Evolutionary conservation across 2,888 invertebrate species (phyloP).

Genomic region (Drosophila meridionalis): DNA sequence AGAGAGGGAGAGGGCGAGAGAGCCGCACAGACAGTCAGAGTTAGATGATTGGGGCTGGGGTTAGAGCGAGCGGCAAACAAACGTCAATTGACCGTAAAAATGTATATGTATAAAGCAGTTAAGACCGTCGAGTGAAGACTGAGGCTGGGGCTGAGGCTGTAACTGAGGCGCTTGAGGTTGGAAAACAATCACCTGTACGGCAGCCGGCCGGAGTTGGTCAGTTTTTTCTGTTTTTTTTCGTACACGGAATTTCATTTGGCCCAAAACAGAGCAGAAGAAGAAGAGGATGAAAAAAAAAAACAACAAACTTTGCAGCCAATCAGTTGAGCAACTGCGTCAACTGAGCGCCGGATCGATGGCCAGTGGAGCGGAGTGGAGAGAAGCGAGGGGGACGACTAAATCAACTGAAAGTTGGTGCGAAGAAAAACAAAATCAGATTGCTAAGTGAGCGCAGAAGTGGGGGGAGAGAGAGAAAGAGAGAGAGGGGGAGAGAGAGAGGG

Average conservation of each 20-base stretch:
- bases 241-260: slow-evolving; percentile 54
- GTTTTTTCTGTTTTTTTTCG: slow-evolving; percentile 3
- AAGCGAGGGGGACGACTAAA: slow-evolving; percentile 58
- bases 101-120: slow-evolving; percentile 56
- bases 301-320: slow-evolving; percentile 49
- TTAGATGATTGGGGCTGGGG: slow-evolving; percentile 3
- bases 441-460: slow-evolving; percentile 28
- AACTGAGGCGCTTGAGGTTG: slow-evolving; percentile 74
- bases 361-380: slow-evolving; percentile 33
- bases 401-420: slow-evolving; percentile 79
- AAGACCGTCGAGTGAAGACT: slow-evolving; percentile 17
- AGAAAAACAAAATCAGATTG: slow-evolving; percentile 77
- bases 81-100: slow-evolving; percentile 80
- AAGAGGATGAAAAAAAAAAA: neutral
- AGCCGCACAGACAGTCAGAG: slow-evolving; percentile 19
- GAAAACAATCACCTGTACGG: slow-evolving; percentile 79
- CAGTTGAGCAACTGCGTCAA: slow-evolving; percentile 61
- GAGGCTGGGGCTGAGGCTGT: slow-evolving; percentile 28
- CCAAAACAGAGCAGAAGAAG: neutral
- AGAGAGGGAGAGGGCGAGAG: neutral
- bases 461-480: neutral
- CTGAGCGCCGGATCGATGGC: slow-evolving; percentile 27
- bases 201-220: slow-evolving; percentile 28
- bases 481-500: neutral
- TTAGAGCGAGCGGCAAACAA: slow-evolving; percentile 59